These are phyloP conservation scores for Eugnorisma glareosa DNA, from an alignment of 2,888 invertebrate genomes.

Conservation along the genomic window DNA sequence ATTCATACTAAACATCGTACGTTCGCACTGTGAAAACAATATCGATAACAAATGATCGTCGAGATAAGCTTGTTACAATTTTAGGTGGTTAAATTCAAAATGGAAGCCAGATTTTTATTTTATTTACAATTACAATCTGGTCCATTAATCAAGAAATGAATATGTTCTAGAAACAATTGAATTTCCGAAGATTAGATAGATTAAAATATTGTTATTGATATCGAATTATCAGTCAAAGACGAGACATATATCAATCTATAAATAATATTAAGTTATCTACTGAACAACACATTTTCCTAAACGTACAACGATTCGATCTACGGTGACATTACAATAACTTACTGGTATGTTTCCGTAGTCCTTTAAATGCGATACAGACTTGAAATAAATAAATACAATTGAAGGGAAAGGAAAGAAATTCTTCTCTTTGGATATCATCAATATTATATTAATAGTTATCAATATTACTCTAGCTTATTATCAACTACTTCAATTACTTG, in stretches of 20 bases:
- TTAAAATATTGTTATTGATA: constrained; percentile 58
- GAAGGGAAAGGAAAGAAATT: constrained; percentile 27
- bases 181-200: neutral
- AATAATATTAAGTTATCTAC: constrained; percentile 50
- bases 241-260: constrained; percentile 50
- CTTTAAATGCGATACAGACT: constrained; percentile 86
- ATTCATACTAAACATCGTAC: constrained; percentile 52
- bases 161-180: constrained; percentile 27
- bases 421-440: constrained; percentile 16
- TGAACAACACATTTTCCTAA: constrained; percentile 47
- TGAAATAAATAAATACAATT: constrained; percentile 77
- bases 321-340: constrained; percentile 73
- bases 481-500: neutral
- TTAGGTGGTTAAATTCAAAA: constrained; percentile 22
- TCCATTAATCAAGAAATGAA: constrained; percentile 5
- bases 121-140: neutral
- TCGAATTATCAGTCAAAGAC: constrained; percentile 48
- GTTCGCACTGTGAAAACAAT: constrained; percentile 44
- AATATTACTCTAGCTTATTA: neutral
- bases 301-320: constrained; percentile 41
- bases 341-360: constrained; percentile 84
- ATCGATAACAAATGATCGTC: constrained; percentile 57
- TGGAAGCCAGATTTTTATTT: constrained; percentile 29
- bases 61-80: constrained; percentile 41
- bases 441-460: constrained; percentile 2